Percentiles rank a stretch among this genome's conserved stretches.
These are phyloP conservation scores for Micronycteris hirsuta DNA, from an alignment of 2,113 vertebrate species.

Conservation along the genomic window DNA sequence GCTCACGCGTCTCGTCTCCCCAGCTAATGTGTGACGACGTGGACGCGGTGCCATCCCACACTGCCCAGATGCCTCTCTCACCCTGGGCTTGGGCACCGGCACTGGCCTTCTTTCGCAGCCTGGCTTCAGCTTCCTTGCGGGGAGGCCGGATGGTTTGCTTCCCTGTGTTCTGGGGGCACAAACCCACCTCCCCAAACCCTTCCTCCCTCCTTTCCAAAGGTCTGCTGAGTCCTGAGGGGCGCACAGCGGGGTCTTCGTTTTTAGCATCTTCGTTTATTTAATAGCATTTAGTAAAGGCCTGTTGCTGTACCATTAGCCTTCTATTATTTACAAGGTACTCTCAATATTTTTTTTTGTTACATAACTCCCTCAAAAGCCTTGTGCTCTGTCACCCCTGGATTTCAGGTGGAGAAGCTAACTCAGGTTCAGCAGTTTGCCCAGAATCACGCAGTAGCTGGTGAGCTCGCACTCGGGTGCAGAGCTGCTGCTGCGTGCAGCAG, in stretches of 20 bases:
- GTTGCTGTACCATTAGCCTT: rapidly evolving
- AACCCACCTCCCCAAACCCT: rapidly evolving
- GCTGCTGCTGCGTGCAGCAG: too few species aligned
- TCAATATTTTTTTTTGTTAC: rapidly evolving
- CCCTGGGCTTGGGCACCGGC: neutral
- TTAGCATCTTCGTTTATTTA: neutral
- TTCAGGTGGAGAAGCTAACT: neutral
- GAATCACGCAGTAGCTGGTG: rapidly evolving
- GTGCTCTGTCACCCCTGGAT: neutral
- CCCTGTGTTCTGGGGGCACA: neutral
- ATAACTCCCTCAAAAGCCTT: neutral
- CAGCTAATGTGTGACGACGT: too few species aligned
- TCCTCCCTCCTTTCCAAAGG: neutral
- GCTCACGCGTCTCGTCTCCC: rapidly evolving
- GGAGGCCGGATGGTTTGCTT: too few species aligned
- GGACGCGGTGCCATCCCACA: neutral
- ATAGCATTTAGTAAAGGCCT: neutral
- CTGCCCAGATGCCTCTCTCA: rapidly evolving
- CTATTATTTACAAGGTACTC: too few species aligned
- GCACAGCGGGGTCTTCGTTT: rapidly evolving
- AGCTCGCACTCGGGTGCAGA: too few species aligned
- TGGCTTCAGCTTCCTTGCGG: rapidly evolving
- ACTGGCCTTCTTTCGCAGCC: neutral
- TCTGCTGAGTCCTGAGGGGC: neutral
- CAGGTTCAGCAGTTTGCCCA: neutral